Evolutionary conservation across 92 coral and sea anemone species (phyloP), one percentile per base, ranked within the genome.

Genomic region (Paragorgia papillata): DNA sequence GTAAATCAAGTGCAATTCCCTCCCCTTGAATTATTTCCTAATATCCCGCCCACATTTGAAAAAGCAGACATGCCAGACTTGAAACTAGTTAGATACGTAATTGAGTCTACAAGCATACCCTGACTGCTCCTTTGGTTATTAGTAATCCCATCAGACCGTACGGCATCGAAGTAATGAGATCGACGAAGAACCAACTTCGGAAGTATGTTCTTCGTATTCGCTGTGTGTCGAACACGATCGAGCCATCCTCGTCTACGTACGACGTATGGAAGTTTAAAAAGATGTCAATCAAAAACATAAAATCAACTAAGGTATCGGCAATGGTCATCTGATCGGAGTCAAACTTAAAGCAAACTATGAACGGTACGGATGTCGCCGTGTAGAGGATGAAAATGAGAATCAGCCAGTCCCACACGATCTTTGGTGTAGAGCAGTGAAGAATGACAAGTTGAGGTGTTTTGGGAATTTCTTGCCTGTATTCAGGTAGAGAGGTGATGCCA

Each of bases 401-500:
- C 12, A 91, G 30, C 99, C 99, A 95, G 73, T 95, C 99, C 99
- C 99, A 95, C 0, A 92, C 60, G 1, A 92, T 83, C 69, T 95
- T 95, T 71, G 90, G 83, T 2, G 92, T 46, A 14, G 89, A 86
- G 85, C 92, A 95, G 69, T 95, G 99, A 0, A 95, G 95, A 28
- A 95, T 87, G 19, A 95, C 85, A 51, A 89, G 44, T 0, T 92
- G 80, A 3, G 99, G 99, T 1, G 95, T 95, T 6, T 88, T 90
- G 0, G 99, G 99, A 7, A 95, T 89, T 19, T 91, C 97, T 62
- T 91, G 97, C 46, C 91, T 91, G 85, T 95, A 95, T 19, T 89
- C 97, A 17, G 99, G 99, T 3, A 95, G 86, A 44, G 84, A 44
- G 61, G 89, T 91, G 25, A 86, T 97, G 78, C 88, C 88, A 40